phyloP scores from a whole-genome alignment of 2,797 vertebrate genomes.

The Pangasius larnaudii region DNA sequence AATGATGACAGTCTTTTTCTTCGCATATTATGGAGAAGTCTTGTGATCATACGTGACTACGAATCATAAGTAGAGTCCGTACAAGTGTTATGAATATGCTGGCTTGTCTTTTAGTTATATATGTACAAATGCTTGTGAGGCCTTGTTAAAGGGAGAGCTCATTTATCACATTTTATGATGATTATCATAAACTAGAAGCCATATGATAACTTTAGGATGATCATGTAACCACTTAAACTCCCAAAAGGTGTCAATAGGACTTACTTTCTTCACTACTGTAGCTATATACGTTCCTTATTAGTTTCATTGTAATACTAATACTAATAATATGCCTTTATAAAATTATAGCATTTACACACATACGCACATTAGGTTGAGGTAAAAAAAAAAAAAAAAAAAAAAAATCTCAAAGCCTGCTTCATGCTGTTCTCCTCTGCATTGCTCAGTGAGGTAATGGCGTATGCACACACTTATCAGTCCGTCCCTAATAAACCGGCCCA shows the following conservation, averaged over 20 bases:
- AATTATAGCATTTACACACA: neutral
- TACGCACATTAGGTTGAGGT: neutral
- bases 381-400: neutral
- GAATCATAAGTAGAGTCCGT: neutral
- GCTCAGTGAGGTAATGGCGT: conserved; percentile 61
- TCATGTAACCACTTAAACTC: neutral
- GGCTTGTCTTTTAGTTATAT: neutral
- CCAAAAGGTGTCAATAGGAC: neutral
- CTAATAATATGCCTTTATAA: neutral
- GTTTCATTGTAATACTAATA: neutral
- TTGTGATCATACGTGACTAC: neutral
- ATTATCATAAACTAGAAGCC: neutral
- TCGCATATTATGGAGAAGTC: neutral
- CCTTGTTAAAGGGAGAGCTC: neutral
- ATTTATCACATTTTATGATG: neutral
- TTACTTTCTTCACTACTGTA: neutral
- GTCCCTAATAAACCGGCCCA: neutral
- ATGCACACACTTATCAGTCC: neutral
- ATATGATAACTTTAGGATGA: neutral
- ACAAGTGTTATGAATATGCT: neutral
- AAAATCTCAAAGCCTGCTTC: neutral
- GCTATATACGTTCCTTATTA: neutral
- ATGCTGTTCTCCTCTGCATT: neutral
- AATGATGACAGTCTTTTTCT: neutral
- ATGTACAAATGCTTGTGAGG: no score